Evolutionary conservation across 2,888 invertebrate species (phyloP).

Genomic region (Lissonota sp.): DNA sequence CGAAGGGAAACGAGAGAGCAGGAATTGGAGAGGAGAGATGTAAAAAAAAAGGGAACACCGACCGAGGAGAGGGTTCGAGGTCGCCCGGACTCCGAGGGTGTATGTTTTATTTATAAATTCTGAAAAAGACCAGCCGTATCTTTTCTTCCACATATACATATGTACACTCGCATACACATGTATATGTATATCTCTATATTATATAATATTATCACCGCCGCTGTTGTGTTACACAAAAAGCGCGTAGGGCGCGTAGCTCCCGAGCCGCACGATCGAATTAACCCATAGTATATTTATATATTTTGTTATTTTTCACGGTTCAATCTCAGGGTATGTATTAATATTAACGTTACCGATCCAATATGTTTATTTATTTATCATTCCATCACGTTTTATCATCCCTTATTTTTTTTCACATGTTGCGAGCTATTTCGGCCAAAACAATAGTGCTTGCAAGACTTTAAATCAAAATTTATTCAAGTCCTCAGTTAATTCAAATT

Average conservation of each 20-base stretch:
- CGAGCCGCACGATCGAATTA: too few relatives aligned
- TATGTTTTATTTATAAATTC: slow-evolving; percentile 60
- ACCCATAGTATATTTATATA: not conserved
- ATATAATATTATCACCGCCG: too few relatives aligned
- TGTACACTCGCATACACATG: not conserved
- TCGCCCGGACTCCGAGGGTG: slow-evolving; percentile 19
- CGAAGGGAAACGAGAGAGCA: slow-evolving; percentile 25
- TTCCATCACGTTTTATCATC: too few relatives aligned
- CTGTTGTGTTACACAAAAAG: too few relatives aligned
- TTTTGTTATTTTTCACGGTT: not conserved
- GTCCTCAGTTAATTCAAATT: too few relatives aligned
- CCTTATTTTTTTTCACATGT: too few relatives aligned
- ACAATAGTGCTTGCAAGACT: too few relatives aligned
- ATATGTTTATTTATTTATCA: too few relatives aligned
- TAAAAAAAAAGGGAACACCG: slow-evolving; percentile 1
- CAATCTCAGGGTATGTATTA: not conserved
- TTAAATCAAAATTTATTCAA: too few relatives aligned
- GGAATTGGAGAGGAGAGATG: slow-evolving; percentile 9
- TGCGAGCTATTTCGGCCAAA: too few relatives aligned
- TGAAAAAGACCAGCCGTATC: slow-evolving; percentile 32
- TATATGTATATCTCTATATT: not conserved
- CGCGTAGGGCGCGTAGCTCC: too few relatives aligned
- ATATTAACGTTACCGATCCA: not conserved
- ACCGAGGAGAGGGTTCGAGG: slow-evolving; percentile 22
- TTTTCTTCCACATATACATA: not conserved